These are phyloP conservation scores for Aricia artaxerxes DNA, from an alignment of 2,888 invertebrate genomes.

Conservation along the genomic window DNA sequence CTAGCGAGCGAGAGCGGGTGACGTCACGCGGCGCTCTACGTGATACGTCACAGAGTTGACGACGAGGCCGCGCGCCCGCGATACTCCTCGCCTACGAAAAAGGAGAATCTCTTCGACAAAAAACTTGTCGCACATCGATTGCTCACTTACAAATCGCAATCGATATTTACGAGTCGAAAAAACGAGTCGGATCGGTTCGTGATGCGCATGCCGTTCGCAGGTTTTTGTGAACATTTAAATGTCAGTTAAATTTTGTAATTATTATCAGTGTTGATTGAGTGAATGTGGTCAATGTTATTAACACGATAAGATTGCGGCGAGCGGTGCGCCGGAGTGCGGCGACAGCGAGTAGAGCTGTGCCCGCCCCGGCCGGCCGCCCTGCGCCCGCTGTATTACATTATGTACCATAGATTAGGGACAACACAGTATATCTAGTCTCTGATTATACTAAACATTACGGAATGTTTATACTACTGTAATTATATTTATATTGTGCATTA, in stretches of 20 bases:
- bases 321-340: neutral
- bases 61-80: constrained; percentile 49
- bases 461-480: neutral
- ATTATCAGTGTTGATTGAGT: constrained; percentile 38
- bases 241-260: constrained; percentile 50
- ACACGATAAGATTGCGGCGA: constrained; percentile 37
- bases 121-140: constrained; percentile 27
- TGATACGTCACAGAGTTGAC: constrained; percentile 69
- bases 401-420: too few relatives aligned
- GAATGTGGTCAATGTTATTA: constrained; percentile 41
- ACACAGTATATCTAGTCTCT: too few relatives aligned
- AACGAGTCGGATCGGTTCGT: constrained; percentile 37
- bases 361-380: neutral
- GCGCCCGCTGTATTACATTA: constrained; percentile 1
- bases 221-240: constrained; percentile 49
- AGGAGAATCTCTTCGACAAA: constrained; percentile 22
- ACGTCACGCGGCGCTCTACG: constrained; percentile 65
- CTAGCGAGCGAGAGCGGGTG: constrained; percentile 38
- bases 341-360: neutral
- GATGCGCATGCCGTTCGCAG: constrained; percentile 32
- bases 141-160: constrained; percentile 35
- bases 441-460: neutral
- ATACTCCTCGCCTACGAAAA: constrained; percentile 53
- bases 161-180: constrained; percentile 40
- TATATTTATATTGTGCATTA: neutral